Evolutionary conservation across 1,140 invertebrate genomes (phyloP).

Genomic region (Lepidurus arcticus): DNA sequence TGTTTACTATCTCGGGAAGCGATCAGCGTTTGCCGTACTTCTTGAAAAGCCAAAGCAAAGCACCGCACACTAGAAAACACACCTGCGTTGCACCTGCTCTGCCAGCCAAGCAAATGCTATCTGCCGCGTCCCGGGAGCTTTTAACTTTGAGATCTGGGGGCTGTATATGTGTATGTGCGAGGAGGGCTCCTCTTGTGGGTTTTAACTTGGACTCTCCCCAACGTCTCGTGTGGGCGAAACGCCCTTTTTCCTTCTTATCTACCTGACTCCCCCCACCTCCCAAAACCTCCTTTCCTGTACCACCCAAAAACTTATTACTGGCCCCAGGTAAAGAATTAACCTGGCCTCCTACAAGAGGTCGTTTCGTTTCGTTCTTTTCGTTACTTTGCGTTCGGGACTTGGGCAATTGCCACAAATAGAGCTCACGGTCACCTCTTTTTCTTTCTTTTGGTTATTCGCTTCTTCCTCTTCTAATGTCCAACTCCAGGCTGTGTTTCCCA

Average conservation of each 20-base stretch:
- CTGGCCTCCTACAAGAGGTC: neutral
- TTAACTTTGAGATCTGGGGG: slow-evolving; percentile 3
- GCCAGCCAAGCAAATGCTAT: slow-evolving; percentile 11
- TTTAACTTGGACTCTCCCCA: neutral
- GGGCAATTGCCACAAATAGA: neutral
- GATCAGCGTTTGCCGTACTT: slow-evolving; percentile 9
- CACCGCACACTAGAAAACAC: neutral
- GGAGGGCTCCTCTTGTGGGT: slow-evolving; percentile 11
- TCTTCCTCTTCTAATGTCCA: too few species aligned
- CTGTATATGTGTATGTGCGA: neutral
- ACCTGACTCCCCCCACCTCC: neutral
- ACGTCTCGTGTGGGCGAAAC: slow-evolving; percentile 16
- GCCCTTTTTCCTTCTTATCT: neutral
- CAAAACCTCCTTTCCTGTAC: neutral
- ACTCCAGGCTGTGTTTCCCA: too few species aligned
- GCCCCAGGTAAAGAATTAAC: neutral
- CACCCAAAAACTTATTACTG: neutral
- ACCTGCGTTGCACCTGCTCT: slow-evolving; percentile 20
- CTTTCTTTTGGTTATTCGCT: neutral
- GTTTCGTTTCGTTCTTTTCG: neutral
- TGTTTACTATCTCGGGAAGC: neutral
- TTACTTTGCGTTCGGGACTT: neutral
- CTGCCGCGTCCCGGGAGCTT: slow-evolving; percentile 6
- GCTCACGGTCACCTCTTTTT: neutral
- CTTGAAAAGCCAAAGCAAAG: neutral